phyloP scores from a whole-genome alignment of 2,113 vertebrate genomes.

The Eleginops maclovinus region DNA sequence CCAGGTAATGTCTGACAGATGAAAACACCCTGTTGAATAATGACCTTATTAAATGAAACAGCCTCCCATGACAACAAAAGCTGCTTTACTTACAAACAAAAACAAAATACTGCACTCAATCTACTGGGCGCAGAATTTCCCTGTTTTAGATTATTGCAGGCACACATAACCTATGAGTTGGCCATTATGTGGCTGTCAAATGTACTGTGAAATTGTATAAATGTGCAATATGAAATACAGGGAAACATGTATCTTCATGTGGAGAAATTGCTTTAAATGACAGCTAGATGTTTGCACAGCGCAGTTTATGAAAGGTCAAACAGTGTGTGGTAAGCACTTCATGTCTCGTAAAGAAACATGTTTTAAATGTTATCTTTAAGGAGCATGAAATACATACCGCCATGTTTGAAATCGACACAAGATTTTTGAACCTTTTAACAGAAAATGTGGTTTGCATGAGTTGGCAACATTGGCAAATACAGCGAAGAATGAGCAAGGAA shows the following conservation, averaged over 20 bases:
- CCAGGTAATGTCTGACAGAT: constrained; percentile 84
- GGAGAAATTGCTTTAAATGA: background rate
- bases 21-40: background rate
- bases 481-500: background rate
- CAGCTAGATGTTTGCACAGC: background rate
- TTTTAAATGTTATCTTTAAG: background rate
- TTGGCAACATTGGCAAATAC: background rate
- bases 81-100: background rate
- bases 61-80: background rate
- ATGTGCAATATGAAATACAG: background rate
- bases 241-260: background rate
- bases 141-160: background rate
- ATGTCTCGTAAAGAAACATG: background rate
- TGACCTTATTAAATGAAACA: background rate
- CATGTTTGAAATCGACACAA: background rate
- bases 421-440: background rate
- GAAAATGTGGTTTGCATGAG: background rate
- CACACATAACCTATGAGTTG: background rate
- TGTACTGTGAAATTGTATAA: background rate
- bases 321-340: background rate
- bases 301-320: background rate
- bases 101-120: too few species aligned
- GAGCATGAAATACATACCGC: background rate
- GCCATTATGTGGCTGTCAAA: background rate
- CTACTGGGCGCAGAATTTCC: background rate